These are phyloP conservation scores for Jaculus jaculus DNA, from an alignment of 2,113 vertebrate species.

Conservation along the genomic window DNA sequence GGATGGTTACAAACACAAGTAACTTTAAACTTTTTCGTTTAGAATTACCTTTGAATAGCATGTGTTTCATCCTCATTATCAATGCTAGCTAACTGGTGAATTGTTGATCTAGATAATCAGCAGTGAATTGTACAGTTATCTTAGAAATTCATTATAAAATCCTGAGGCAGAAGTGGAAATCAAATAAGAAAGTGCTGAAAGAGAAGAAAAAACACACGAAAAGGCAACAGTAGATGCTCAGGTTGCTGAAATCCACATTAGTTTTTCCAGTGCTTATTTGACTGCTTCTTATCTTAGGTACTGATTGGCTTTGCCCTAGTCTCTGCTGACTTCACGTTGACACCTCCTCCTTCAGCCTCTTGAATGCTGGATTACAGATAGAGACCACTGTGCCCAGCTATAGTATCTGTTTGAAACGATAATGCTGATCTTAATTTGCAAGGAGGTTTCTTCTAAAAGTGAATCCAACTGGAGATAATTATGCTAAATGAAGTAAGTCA, in stretches of 20 bases:
- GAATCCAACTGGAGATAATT: background rate
- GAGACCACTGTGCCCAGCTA: background rate
- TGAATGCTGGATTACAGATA: background rate
- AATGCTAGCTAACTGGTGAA: background rate
- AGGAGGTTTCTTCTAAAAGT: background rate
- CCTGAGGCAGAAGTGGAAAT: background rate
- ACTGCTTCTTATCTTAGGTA: background rate
- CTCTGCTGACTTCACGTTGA: background rate
- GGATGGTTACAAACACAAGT: background rate
- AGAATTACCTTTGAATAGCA: background rate
- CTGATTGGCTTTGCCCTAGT: background rate
- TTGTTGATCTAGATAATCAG: background rate
- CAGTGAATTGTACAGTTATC: background rate
- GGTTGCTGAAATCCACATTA: background rate
- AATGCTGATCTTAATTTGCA: background rate
- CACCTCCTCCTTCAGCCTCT: background rate
- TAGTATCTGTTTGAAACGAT: background rate
- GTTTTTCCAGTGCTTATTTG: background rate
- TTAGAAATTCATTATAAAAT: conserved; percentile 29
- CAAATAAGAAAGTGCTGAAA: background rate
- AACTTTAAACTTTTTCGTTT: background rate
- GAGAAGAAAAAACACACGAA: background rate
- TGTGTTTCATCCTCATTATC: background rate
- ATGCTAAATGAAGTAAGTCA: background rate
- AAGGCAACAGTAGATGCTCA: background rate